phyloP scores from a whole-genome alignment of 2,113 vertebrate species.

The Progne subis region DNA sequence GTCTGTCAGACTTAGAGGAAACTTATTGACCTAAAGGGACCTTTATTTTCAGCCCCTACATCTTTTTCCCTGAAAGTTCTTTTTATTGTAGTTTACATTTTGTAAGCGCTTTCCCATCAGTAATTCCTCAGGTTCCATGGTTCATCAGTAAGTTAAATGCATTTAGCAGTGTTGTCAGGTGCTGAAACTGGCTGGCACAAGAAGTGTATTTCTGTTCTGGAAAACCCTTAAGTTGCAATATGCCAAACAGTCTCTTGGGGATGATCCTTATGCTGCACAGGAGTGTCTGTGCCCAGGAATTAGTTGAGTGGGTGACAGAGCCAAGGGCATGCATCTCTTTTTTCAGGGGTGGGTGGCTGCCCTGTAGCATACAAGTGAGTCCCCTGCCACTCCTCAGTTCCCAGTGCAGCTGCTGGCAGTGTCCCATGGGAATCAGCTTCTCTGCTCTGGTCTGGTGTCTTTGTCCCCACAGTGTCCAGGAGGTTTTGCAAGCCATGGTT shows the following conservation, averaged over 20 bases:
- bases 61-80: neutral
- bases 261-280: neutral
- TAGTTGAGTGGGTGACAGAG: neutral
- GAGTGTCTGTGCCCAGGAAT: neutral
- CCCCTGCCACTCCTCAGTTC: neutral
- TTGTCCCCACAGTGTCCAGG: neutral
- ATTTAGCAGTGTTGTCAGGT: neutral
- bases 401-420: neutral
- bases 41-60: neutral
- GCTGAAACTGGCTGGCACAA: neutral
- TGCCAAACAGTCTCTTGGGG: neutral
- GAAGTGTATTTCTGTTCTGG: neutral
- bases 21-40: neutral
- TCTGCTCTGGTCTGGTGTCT: neutral
- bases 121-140: neutral
- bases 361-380: rapidly evolving
- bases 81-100: neutral
- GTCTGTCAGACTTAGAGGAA: neutral
- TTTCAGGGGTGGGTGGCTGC: neutral
- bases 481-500: neutral
- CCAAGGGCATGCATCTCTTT: neutral
- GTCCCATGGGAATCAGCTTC: neutral
- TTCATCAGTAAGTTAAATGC: neutral
- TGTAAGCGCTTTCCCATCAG: neutral
- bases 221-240: neutral